A percentile compares a stretch with the other conserved stretches of the same genome.
phyloP scores from a whole-genome alignment of 2,113 vertebrate genomes.

The Perca fluviatilis region DNA sequence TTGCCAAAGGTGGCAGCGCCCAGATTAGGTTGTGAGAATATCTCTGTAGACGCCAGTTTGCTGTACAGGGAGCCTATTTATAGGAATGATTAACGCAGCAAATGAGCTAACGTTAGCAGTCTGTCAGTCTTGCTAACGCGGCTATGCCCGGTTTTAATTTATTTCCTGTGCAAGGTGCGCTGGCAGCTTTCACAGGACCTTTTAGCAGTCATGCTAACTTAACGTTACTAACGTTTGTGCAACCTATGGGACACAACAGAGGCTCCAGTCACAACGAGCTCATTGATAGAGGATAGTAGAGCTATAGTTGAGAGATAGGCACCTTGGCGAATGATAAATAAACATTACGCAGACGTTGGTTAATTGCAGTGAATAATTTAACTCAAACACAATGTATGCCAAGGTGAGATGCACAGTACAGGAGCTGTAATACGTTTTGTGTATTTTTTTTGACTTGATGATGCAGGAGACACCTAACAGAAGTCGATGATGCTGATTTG shows the following conservation, averaged over 20 bases:
- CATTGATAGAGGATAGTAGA: neutral
- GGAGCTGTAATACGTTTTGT: neutral
- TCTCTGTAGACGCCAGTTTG: constrained; percentile 15
- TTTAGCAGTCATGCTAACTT: constrained; percentile 50
- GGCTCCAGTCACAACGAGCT: neutral
- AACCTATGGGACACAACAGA: neutral
- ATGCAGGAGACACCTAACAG: constrained; percentile 24
- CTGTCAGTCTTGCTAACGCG: constrained; percentile 51
- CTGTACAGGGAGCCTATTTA: constrained; percentile 37
- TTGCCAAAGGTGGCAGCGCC: constrained; percentile 27
- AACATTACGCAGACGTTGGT: neutral
- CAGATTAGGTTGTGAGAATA: constrained; percentile 32
- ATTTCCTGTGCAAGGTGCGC: constrained; percentile 78
- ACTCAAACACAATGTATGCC: neutral
- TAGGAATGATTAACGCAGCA: constrained; percentile 45
- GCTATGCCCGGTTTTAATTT: constrained; percentile 37
- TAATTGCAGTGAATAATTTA: neutral
- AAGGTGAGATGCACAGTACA: neutral
- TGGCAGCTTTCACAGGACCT: neutral
- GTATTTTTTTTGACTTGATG: neutral
- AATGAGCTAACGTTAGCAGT: constrained; percentile 58
- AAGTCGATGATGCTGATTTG: constrained; percentile 20
- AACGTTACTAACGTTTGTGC: neutral
- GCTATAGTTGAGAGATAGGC: neutral
- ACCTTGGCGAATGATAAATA: neutral